Conservation (phyloP, 2,888 invertebrate species). For the Nephrotoma appendiculata region DNA sequence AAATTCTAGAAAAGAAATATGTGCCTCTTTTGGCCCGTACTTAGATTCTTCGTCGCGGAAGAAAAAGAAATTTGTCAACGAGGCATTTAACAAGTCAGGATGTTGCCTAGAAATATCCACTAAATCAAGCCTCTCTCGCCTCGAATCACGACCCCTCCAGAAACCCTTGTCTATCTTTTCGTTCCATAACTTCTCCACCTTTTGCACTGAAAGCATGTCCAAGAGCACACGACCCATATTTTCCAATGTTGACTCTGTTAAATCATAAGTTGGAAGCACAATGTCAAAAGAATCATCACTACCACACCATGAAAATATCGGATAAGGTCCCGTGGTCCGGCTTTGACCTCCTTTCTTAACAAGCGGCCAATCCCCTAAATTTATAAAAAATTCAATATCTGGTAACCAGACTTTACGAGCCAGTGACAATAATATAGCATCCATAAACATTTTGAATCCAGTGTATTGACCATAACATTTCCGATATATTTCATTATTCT, state of each 20-base stretch:
- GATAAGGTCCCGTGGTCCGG: constrained; percentile 40
- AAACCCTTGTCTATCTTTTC: constrained; percentile 61
- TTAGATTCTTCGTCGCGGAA: constrained; percentile 67
- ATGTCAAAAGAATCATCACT: constrained; percentile 75
- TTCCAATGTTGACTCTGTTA: constrained; percentile 82
- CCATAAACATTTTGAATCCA: constrained; percentile 92
- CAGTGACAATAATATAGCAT: constrained; percentile 69
- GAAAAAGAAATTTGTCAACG: constrained; percentile 93
- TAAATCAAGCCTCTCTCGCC: constrained; percentile 67
- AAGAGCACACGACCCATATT: constrained; percentile 85
- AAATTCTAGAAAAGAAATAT: constrained; percentile 83
- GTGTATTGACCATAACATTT: constrained; percentile 89
- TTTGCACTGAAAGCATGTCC: constrained; percentile 84
- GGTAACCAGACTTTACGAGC: constrained; percentile 66
- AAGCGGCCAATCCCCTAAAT: constrained; percentile 94
- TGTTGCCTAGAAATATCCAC: constrained; percentile 59
- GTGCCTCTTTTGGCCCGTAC: constrained; percentile 74
- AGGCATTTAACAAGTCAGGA: constrained; percentile 76
- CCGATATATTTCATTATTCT: constrained; percentile 68
- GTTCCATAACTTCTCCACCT: constrained; percentile 54
- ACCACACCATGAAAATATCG: constrained; percentile 95
- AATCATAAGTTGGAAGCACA: constrained; percentile 87
- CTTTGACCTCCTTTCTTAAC: constrained; percentile 36
- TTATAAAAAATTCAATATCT: constrained; percentile 79
- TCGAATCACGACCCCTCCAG: constrained; percentile 88